Percentiles rank a stretch among this genome's conserved stretches.
These are phyloP conservation scores for Engraulis encrasicolus DNA, from an alignment of 2,113 vertebrate genomes.

Conservation along the genomic window DNA sequence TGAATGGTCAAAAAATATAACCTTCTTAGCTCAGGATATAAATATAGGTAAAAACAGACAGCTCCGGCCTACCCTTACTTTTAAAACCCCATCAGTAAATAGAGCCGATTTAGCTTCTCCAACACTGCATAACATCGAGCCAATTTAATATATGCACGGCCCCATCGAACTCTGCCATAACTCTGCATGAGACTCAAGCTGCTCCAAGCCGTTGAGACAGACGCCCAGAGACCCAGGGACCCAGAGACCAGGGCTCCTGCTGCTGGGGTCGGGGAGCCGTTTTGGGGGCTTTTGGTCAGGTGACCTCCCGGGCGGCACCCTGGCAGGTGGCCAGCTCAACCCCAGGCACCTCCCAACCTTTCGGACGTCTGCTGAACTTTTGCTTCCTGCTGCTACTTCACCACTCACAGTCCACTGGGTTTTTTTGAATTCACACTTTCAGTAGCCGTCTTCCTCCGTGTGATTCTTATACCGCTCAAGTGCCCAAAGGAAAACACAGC, in stretches of 20 bases:
- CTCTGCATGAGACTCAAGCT: not conserved
- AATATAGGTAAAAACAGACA: not conserved
- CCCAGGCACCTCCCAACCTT: not conserved
- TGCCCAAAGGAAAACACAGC: not conserved
- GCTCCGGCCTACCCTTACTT: not conserved
- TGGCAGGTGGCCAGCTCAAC: not conserved
- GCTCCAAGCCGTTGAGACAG: not conserved
- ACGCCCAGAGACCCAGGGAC: not conserved
- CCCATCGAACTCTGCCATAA: not conserved
- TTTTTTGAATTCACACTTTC: not conserved
- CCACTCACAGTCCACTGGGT: not conserved
- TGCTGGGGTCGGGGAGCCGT: not conserved
- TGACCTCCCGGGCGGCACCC: not conserved
- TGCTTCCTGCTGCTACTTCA: not conserved
- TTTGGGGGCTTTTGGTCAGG: not conserved
- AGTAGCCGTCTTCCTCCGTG: not conserved
- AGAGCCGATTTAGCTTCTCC: not conserved
- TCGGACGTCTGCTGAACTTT: not conserved
- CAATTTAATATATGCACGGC: not conserved
- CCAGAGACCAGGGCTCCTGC: not conserved
- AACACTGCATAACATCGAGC: not conserved
- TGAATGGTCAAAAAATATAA: no score
- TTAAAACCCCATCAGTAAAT: not conserved
- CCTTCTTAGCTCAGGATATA: not conserved
- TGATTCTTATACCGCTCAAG: not conserved